Evolutionary conservation across 2,888 invertebrate genomes (phyloP).

Genomic region (Scaptomyza flava): DNA sequence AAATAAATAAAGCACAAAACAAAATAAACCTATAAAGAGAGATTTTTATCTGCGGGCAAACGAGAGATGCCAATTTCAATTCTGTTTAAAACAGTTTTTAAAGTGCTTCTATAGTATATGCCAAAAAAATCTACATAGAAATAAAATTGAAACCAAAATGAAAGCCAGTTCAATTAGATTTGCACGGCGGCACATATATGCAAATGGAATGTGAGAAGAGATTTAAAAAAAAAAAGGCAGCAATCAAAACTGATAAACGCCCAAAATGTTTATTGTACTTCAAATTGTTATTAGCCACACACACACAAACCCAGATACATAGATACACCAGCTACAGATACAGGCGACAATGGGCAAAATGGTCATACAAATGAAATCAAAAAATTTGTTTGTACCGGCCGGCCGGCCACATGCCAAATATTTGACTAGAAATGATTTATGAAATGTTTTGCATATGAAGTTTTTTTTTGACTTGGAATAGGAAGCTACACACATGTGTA

Average conservation of each 20-base stretch:
- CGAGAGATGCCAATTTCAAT: constrained; percentile 16
- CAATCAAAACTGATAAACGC: constrained; percentile 50
- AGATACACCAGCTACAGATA: background rate
- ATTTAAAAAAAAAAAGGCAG: constrained; percentile 25
- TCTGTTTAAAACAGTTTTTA: constrained; percentile 11
- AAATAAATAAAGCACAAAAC: constrained; percentile 15
- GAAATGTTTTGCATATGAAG: constrained; percentile 45
- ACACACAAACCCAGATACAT: constrained; percentile 22
- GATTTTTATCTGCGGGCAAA: constrained; percentile 12
- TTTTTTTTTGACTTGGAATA: constrained; percentile 6
- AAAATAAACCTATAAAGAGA: background rate
- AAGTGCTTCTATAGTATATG: constrained; percentile 28
- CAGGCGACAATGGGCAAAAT: constrained; percentile 50
- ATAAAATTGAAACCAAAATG: background rate
- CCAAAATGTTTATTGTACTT: constrained; percentile 52
- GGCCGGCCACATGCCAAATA: constrained; percentile 50
- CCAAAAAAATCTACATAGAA: constrained; percentile 3
- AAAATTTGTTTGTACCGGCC: constrained; percentile 42
- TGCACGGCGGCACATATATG: constrained; percentile 13
- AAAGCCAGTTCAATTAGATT: constrained; percentile 30
- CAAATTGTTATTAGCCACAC: constrained; percentile 59
- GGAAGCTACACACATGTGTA: background rate
- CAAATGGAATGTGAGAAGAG: constrained; percentile 52
- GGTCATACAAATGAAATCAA: constrained; percentile 61
- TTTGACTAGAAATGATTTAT: constrained; percentile 65